Evolutionary conservation across 2,888 invertebrate genomes (phyloP).

Genomic region (Pinctada fucata): DNA sequence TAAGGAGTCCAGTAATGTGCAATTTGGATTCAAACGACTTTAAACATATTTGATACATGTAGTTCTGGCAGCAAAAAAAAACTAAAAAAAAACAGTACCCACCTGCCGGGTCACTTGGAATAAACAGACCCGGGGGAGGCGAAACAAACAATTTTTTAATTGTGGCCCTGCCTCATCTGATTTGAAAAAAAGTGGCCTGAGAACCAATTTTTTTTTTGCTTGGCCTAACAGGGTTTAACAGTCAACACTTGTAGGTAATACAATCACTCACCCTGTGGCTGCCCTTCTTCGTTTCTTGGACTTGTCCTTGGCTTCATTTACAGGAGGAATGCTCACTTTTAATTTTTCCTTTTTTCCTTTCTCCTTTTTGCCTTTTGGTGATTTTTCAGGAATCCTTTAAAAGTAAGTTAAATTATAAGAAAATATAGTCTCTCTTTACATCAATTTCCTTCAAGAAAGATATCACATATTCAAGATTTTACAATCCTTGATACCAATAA

Average conservation of each 20-base stretch:
- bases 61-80: too few relatives aligned
- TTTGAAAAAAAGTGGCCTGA: too few relatives aligned
- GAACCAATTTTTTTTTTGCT: neutral
- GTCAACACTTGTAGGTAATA: neutral
- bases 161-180: too few relatives aligned
- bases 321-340: neutral
- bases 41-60: too few relatives aligned
- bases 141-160: too few relatives aligned
- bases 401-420: neutral
- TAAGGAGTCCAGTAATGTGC: too few relatives aligned
- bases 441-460: conserved; percentile 43
- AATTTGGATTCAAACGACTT: too few relatives aligned
- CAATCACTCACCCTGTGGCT: conserved; percentile 14
- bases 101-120: too few relatives aligned
- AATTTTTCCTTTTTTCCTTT: neutral
- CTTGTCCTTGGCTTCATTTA: neutral
- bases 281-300: conserved; percentile 22
- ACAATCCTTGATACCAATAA: neutral
- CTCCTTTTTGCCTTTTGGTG: neutral
- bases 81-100: too few relatives aligned
- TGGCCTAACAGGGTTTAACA: neutral
- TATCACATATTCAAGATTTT: neutral
- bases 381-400: too few relatives aligned
- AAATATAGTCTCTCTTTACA: conserved; percentile 26
- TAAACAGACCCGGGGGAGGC: too few relatives aligned